Base-by-base conservation (phyloP, 2,888 invertebrate genomes). In the Acleris literana region DNA sequence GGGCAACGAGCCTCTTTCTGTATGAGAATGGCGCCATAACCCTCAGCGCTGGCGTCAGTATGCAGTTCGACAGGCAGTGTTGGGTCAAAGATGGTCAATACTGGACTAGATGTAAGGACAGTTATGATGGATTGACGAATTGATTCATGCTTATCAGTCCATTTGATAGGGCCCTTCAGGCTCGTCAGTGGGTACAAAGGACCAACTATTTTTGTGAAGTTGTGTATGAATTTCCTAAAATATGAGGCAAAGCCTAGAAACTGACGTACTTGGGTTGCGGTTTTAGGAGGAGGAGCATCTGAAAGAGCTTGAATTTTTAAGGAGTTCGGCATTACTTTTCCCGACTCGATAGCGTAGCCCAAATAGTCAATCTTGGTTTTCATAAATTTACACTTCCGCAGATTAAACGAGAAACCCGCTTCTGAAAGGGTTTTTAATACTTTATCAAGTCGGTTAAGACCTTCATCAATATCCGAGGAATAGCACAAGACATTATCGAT, bases 301-400 rank as follows among this genome's bases (percentile, higher is more conserved):
- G 51, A 22, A 17, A 72, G 33, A 0, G 72, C 74, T 13, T 70
- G 59, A 22, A 74, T 70, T 59, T 74, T 72, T 0, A 55, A 51
- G 3, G 70, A 13, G 17, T 72, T 74, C n/a, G 72, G 71, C 20
- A 56, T 61, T 0, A 74, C 18, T 48, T 68, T 25, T 20, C 22
- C 25, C 48, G n/a, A 71, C 71, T 0, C 39, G n/a, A 72, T 16
- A 9, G 48, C 44, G 29, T 71, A 72, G 1, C 72, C 72, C 2
- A 74, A 44, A 13, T 53, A 74, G 3, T 71, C 57, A 9, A 72
- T 48, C 39, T 64, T 46, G 2, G 9, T 22, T 53, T 72, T 72
- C 61, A 75, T 64, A n/a, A 74, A 72, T n/a, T 62, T 64, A 53
- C 72, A 73, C 65, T 73, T 72, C 17, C 63, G 56, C 5, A 71